phyloP scores from a whole-genome alignment of 2,888 invertebrate genomes.

The Trimorus sp. region DNA sequence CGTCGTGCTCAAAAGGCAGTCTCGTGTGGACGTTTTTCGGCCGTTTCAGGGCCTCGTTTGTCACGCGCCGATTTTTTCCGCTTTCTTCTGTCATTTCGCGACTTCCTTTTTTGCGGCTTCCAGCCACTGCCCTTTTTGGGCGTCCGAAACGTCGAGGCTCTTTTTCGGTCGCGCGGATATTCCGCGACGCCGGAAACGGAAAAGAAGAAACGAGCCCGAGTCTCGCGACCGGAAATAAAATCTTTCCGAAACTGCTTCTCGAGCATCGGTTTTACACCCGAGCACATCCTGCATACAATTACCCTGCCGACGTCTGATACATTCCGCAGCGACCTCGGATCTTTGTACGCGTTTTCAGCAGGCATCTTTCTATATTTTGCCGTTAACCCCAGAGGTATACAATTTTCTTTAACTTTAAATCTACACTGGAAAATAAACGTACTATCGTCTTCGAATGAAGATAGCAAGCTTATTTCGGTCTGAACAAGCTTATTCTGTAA shows the following conservation, averaged over 20 bases:
- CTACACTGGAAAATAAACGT: no score
- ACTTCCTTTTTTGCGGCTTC: background rate
- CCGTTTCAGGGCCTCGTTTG: constrained; percentile 4
- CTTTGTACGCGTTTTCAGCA: constrained; percentile 19
- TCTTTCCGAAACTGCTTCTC: constrained; percentile 60
- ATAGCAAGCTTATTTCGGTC: no score
- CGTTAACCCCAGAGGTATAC: no score
- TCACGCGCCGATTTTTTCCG: no score
- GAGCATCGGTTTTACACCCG: constrained; percentile 61
- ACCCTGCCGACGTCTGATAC: constrained; percentile 31
- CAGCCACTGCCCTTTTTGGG: background rate
- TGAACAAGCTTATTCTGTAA: no score
- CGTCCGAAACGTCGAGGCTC: constrained; percentile 14
- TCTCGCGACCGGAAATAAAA: constrained; percentile 65
- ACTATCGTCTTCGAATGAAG: no score
- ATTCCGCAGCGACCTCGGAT: constrained; percentile 31
- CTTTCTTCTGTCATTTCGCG: no score
- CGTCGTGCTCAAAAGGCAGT: constrained; percentile 52
- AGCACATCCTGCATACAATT: constrained; percentile 44
- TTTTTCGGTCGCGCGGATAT: constrained; percentile 41
- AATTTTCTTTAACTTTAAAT: no score
- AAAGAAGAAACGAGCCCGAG: constrained; percentile 47
- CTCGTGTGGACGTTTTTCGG: constrained; percentile 28
- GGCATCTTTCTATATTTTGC: no score
- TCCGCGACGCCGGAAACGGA: constrained; percentile 52